These are phyloP conservation scores for Pseudochaenichthys georgianus DNA, from an alignment of 2,797 vertebrate genomes.

Conservation along the genomic window DNA sequence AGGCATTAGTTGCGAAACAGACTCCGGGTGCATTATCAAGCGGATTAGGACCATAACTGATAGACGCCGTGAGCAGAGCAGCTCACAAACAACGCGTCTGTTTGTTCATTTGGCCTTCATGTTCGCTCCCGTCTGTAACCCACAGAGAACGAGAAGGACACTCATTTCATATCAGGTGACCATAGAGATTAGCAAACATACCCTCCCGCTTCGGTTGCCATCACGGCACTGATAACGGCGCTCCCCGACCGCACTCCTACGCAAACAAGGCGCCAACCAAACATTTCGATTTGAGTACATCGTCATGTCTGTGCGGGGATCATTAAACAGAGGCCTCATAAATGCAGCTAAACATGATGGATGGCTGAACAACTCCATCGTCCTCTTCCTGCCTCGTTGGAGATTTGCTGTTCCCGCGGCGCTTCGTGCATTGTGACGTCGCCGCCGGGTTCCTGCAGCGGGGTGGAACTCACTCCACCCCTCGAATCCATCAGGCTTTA, in stretches of 20 bases:
- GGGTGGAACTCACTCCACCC: slow-evolving; percentile 42
- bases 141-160: slow-evolving; percentile 46
- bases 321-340: slow-evolving; percentile 68
- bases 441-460: slow-evolving; percentile 50
- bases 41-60: slow-evolving; percentile 69
- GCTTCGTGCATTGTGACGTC: slow-evolving; percentile 57
- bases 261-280: slow-evolving; percentile 48
- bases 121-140: slow-evolving; percentile 59
- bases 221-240: slow-evolving; percentile 45
- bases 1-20: slow-evolving; percentile 58
- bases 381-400: slow-evolving; percentile 48
- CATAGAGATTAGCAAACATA: slow-evolving; percentile 67
- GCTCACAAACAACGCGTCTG: slow-evolving; percentile 65
- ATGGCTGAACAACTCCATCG: slow-evolving; percentile 55
- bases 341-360: slow-evolving; percentile 69
- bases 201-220: slow-evolving; percentile 49
- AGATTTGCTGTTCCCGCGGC: slow-evolving; percentile 55
- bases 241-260: slow-evolving; percentile 16
- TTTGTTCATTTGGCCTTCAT: slow-evolving; percentile 69
- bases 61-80: slow-evolving; percentile 62
- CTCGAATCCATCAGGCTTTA: slow-evolving; percentile 75
- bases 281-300: slow-evolving; percentile 65
- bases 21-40: slow-evolving; percentile 69
- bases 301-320: slow-evolving; percentile 46
- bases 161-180: slow-evolving; percentile 73